Evolutionary conservation across 2,113 vertebrate genomes (phyloP), one percentile per base, ranked within the genome.

Genomic region (Gallinago paraguaiae): DNA sequence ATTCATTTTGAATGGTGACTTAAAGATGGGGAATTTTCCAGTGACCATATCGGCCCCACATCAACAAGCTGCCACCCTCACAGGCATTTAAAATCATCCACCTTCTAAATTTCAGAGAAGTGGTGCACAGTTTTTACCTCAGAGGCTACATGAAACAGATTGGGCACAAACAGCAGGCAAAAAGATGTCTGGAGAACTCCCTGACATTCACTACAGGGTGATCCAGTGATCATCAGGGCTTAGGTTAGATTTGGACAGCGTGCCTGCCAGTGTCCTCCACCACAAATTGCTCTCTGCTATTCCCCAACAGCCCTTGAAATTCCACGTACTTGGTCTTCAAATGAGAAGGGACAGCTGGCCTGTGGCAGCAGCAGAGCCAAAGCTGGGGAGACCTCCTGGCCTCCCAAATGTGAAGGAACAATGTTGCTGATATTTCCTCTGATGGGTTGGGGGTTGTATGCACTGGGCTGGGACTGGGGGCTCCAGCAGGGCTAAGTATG

Each of bases 401-500:
- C 20, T 85, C 13, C 17, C 22, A 61, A 6, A 35, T 25, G 20
- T 48, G 60, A 82, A 90, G 56, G 65, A 59, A 56, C 3, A 2
- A 41, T 0, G 3, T 46, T 59, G 16, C 14, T 80, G 67, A 86
- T 22, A 80, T 41, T 68, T 76, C 16, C 12, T 92, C 10, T 2
- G 8, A 20, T 0, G 1, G 12, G 4, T 4, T 54, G 43, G 5
- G 7, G 2, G 2, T 17, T 80, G 43, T 80, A 57, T 17, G 14
- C 18, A 31, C 43, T 27, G 48, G n/a, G 28, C 53, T 86, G 43
- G 24, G 46, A 59, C 3, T 37, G 53, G 27, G 23, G 9, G 3
- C 6, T 82, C 27, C 48, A 53, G 11, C 17, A 78, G 48, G 27
- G 16, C 20, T 76, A 27, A 50, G 9, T 16, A 39, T 82, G 2